Evolutionary conservation across 2,888 invertebrate genomes (phyloP).

Genomic region (Diadegma fenestrale): DNA sequence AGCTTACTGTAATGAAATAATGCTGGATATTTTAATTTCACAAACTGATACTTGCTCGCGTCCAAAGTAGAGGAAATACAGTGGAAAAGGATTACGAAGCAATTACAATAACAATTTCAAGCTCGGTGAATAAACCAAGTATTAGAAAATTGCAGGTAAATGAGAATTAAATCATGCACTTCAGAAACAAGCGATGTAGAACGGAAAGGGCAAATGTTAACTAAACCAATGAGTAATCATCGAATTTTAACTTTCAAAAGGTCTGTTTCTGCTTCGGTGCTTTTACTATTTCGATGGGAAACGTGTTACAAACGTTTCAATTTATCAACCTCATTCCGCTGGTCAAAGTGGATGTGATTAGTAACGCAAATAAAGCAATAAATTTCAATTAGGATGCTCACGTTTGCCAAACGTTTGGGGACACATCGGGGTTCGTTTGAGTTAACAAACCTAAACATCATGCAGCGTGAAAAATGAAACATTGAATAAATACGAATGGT

Average conservation of each 20-base stretch:
- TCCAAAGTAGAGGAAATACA: no score
- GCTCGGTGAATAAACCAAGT: no score
- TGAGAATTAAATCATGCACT: no score
- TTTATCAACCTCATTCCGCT: not conserved
- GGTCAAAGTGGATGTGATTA: not conserved
- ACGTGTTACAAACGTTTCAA: not conserved
- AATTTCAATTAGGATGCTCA: not conserved
- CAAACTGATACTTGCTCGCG: no score
- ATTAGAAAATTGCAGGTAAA: no score
- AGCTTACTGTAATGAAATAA: no score
- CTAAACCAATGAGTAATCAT: not conserved
- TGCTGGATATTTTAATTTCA: no score
- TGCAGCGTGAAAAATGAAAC: not conserved
- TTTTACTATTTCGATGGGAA: not conserved
- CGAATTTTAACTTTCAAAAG: not conserved
- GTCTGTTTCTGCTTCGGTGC: not conserved
- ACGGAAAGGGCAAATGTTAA: not conserved
- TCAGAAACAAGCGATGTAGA: no score
- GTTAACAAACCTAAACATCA: not conserved
- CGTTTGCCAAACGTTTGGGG: not conserved
- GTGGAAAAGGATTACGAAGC: no score
- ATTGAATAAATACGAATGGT: not conserved
- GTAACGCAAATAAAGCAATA: not conserved
- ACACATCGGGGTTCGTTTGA: conserved; percentile 7
- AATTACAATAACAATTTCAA: no score